phyloP scores from a whole-genome alignment of 2,888 invertebrate species.

The Chymomyza caudatula region DNA sequence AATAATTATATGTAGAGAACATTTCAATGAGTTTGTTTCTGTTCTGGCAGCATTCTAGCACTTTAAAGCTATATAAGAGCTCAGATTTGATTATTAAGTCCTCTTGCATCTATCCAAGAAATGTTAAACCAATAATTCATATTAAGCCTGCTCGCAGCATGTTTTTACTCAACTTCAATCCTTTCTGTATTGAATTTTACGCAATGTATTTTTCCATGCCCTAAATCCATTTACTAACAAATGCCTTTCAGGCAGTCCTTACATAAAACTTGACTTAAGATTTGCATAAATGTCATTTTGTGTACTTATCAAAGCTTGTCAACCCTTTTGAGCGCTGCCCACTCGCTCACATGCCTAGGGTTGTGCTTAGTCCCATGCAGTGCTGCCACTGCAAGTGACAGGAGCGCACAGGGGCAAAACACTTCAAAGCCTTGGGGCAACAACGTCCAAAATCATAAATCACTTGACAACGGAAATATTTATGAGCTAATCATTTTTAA shows the following conservation, averaged over 20 bases:
- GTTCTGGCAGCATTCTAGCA: too few relatives aligned
- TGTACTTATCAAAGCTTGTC: not conserved
- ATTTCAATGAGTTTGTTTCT: too few relatives aligned
- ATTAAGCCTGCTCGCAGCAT: too few relatives aligned
- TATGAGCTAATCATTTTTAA: constrained; percentile 62
- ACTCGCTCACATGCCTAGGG: not conserved
- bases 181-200: too few relatives aligned
- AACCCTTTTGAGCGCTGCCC: not conserved
- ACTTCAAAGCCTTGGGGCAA: not conserved
- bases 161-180: too few relatives aligned
- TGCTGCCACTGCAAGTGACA: not conserved
- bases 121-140: too few relatives aligned
- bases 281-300: not conserved
- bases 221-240: not conserved
- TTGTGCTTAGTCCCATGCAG: not conserved
- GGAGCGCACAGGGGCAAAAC: not conserved
- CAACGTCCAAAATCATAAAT: constrained; percentile 20
- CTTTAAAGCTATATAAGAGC: too few relatives aligned
- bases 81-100: too few relatives aligned
- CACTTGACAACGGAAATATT: constrained; percentile 47
- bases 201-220: not conserved
- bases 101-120: too few relatives aligned
- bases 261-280: not conserved
- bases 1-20: too few relatives aligned
- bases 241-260: not conserved